These are phyloP conservation scores for Poecilia velifera DNA, from an alignment of 2,797 vertebrate genomes.

Conservation along the genomic window DNA sequence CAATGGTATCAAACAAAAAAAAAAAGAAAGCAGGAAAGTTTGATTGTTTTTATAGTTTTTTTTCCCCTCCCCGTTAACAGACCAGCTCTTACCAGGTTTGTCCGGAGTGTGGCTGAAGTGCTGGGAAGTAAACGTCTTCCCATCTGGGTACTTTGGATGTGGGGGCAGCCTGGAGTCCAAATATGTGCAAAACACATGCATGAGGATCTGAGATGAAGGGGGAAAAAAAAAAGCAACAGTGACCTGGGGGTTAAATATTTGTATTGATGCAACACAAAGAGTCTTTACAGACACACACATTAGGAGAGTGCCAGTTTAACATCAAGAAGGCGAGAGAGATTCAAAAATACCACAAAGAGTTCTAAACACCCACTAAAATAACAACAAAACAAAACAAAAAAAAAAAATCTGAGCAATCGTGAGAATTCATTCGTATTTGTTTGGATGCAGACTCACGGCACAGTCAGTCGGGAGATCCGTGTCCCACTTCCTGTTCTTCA, in stretches of 20 bases:
- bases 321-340: neutral
- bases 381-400: neutral
- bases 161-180: conserved; percentile 95
- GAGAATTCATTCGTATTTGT: neutral
- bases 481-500: conserved; percentile 96
- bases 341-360: neutral
- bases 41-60: neutral
- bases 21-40: neutral
- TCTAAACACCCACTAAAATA: neutral
- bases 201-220: conserved; percentile 84
- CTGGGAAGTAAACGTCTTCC: conserved; percentile 96
- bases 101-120: conserved; percentile 94
- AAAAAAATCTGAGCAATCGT: neutral
- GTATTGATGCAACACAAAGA: neutral
- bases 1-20: neutral
- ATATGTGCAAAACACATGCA: conserved; percentile 96
- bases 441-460: conserved; percentile 82
- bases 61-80: neutral
- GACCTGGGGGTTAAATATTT: neutral
- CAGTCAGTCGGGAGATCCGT: conserved; percentile 95
- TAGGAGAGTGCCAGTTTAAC: neutral
- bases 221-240: neutral
- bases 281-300: neutral
- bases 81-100: conserved; percentile 86
- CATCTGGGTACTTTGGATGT: conserved; percentile 96